A percentile compares a stretch with the other conserved stretches of the same genome.
Conservation (phyloP, 2,113 vertebrate species). For the Toxostoma redivivum region DNA sequence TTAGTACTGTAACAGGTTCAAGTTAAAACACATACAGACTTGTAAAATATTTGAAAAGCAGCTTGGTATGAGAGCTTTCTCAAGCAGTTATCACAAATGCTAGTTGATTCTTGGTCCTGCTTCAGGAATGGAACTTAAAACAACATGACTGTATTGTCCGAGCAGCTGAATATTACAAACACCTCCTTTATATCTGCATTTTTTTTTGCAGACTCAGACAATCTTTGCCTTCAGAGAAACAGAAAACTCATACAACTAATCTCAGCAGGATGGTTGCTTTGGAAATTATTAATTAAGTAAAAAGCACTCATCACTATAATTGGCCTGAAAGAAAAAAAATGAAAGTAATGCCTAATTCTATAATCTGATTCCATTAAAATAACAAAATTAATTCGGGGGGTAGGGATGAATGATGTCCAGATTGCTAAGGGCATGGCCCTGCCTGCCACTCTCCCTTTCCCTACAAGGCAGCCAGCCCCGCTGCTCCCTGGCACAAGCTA, state of each 20-base stretch:
- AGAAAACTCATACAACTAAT: not conserved
- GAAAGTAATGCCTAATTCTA: not conserved
- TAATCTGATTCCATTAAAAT: slow-evolving; percentile 3
- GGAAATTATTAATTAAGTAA: slow-evolving; percentile 19
- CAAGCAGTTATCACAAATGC: not conserved
- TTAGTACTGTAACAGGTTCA: not conserved
- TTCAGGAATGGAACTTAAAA: not conserved
- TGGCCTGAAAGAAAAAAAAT: not conserved
- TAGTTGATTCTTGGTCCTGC: not conserved
- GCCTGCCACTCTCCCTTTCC: not conserved
- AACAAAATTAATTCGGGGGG: not conserved
- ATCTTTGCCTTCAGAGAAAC: not conserved
- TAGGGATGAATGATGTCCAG: no score
- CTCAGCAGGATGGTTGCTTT: not conserved
- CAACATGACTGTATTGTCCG: not conserved
- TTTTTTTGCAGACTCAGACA: not conserved
- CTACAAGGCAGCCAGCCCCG: not conserved
- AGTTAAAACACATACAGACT: not conserved
- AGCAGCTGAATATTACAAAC: not conserved
- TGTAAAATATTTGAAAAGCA: not conserved
- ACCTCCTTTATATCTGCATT: not conserved
- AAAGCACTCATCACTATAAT: slow-evolving; percentile 35
- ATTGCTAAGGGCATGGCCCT: not conserved
- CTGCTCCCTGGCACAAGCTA: not conserved
- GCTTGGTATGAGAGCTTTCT: not conserved